phyloP scores from a whole-genome alignment of 2,113 vertebrate genomes.

The Catharus fuscescens region DNA sequence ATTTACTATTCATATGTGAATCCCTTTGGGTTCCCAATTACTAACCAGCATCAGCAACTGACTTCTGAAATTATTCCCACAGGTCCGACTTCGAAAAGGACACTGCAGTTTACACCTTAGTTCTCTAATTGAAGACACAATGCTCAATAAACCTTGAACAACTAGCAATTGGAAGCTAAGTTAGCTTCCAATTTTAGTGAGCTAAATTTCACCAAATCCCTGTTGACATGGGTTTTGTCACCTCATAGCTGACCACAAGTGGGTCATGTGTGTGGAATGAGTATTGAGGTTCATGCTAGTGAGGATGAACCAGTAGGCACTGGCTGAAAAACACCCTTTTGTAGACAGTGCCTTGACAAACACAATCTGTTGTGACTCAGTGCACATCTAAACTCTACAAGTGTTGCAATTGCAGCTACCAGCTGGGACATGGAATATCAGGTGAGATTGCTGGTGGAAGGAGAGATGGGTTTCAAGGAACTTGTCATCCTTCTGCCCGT shows the following conservation, averaged over 20 bases:
- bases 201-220: conserved; percentile 26
- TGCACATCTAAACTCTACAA: background rate
- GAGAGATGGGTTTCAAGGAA: background rate
- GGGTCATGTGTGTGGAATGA: background rate
- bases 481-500: background rate
- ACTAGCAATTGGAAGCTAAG: conserved; percentile 69
- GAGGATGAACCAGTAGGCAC: background rate
- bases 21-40: conserved; percentile 71
- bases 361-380: background rate
- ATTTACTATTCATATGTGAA: conserved; percentile 69
- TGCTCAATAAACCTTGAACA: conserved; percentile 71
- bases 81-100: conserved; percentile 69
- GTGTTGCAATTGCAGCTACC: background rate
- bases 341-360: background rate
- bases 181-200: no score
- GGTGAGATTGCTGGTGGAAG: background rate
- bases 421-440: background rate
- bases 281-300: background rate
- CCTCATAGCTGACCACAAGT: conserved; percentile 44
- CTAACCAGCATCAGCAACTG: conserved; percentile 45
- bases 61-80: conserved; percentile 72
- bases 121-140: conserved; percentile 75
- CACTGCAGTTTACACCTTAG: conserved; percentile 65
- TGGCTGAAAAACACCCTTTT: background rate
- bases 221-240: conserved; percentile 5